Evolutionary conservation across 2,888 invertebrate genomes (phyloP).

Genomic region (Melanostoma mellinum): DNA sequence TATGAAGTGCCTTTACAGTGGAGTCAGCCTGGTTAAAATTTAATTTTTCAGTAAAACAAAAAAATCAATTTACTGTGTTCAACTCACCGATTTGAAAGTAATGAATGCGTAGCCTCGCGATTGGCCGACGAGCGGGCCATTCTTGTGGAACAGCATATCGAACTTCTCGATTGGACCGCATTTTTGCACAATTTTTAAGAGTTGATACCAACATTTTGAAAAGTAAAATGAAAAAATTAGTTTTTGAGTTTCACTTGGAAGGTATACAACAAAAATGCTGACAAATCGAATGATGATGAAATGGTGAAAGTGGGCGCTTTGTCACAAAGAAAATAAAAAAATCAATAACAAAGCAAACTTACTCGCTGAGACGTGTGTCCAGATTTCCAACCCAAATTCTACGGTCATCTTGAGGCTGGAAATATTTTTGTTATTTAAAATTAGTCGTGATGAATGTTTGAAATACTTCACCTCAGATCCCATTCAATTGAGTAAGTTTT

Average conservation of each 20-base stretch:
- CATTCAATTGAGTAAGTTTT: conserved; percentile 16
- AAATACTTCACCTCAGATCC: conserved; percentile 42
- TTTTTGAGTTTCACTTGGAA: conserved; percentile 30
- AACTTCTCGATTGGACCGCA: conserved; percentile 97
- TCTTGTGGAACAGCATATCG: conserved; percentile 96
- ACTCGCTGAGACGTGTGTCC: conserved; percentile 95
- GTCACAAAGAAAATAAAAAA: conserved; percentile 13
- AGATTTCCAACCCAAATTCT: conserved; percentile 95
- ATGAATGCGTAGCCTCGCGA: conserved; percentile 97
- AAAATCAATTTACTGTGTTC: background rate
- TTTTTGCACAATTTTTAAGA: conserved; percentile 97
- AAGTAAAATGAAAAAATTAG: conserved; percentile 74
- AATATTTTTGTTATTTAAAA: background rate
- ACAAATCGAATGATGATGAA: background rate
- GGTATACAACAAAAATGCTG: background rate
- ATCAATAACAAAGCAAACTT: conserved; percentile 83
- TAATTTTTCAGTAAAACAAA: background rate
- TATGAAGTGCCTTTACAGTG: conserved; percentile 88
- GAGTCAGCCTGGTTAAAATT: conserved; percentile 81
- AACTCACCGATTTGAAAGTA: conserved; percentile 86
- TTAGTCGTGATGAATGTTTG: background rate
- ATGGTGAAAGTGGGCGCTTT: conserved; percentile 4
- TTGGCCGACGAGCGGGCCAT: conserved; percentile 93
- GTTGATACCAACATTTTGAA: conserved; percentile 92
- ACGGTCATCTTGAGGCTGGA: conserved; percentile 78